phyloP scores from a whole-genome alignment of 2,797 vertebrate species.

The Leptatherina wallacei region DNA sequence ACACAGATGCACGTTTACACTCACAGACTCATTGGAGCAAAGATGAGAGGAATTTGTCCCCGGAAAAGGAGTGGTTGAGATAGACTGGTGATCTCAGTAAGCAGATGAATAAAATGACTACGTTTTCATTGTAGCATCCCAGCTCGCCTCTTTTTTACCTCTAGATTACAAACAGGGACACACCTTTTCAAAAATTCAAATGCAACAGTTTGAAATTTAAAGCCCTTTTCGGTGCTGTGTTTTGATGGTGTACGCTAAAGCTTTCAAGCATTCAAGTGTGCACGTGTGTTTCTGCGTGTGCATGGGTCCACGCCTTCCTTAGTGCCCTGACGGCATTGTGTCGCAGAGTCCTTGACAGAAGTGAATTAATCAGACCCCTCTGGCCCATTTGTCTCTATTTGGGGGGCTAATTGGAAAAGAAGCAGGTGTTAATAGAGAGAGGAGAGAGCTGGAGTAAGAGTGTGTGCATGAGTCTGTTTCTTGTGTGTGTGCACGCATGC shows the following conservation, averaged over 20 bases:
- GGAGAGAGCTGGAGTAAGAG: slow-evolving; percentile 56
- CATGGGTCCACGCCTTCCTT: slow-evolving; percentile 46
- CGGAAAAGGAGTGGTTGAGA: slow-evolving; percentile 68
- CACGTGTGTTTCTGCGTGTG: slow-evolving; percentile 17
- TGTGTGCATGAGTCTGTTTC: slow-evolving; percentile 44
- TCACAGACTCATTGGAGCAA: slow-evolving; percentile 54
- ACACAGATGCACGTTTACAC: slow-evolving; percentile 46
- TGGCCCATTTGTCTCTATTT: slow-evolving; percentile 90
- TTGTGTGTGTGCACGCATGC: slow-evolving; percentile 36
- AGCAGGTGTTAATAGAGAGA: slow-evolving; percentile 89
- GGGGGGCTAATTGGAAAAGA: slow-evolving; percentile 89
- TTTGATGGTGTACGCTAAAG: slow-evolving; percentile 22
- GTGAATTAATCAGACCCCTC: slow-evolving; percentile 88
- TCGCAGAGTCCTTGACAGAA: slow-evolving; percentile 86
- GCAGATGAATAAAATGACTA: slow-evolving; percentile 33
- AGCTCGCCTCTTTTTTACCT: slow-evolving; percentile 6
- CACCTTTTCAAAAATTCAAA: slow-evolving; percentile 2
- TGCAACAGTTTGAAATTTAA: neutral
- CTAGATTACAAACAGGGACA: neutral
- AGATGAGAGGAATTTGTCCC: slow-evolving; percentile 68
- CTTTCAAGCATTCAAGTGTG: slow-evolving; percentile 16
- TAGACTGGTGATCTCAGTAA: slow-evolving; percentile 31
- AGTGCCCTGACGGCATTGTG: slow-evolving; percentile 75
- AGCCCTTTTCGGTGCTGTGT: neutral
- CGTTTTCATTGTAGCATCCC: slow-evolving; percentile 5